A percentile compares a stretch with the other conserved stretches of the same genome.
Conservation (phyloP, 2,113 vertebrate genomes). For the Garra rufa region DNA sequence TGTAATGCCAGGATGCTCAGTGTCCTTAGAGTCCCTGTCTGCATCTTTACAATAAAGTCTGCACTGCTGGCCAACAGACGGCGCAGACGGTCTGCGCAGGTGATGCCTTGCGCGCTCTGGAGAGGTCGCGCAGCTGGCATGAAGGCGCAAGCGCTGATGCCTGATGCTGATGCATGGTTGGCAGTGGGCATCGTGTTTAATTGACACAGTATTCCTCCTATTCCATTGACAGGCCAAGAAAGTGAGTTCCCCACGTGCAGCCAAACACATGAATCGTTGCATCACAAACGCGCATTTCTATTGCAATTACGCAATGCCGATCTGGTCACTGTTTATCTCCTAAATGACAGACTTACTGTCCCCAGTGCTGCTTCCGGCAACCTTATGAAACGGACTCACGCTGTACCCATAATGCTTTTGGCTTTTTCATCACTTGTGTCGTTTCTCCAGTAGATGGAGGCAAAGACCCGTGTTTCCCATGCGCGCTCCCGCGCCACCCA, state of each 20-base stretch:
- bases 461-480: slow-evolving; percentile 60
- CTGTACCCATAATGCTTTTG: slow-evolving; percentile 68
- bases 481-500: not conserved
- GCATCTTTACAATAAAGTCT: slow-evolving; percentile 56
- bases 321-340: not conserved
- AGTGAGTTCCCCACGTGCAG: slow-evolving; percentile 49
- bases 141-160: not conserved
- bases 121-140: not conserved
- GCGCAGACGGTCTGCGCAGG: slow-evolving; percentile 27
- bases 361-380: slow-evolving; percentile 19
- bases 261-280: slow-evolving; percentile 60
- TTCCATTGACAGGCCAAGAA: slow-evolving; percentile 39
- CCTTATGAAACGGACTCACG: slow-evolving; percentile 65
- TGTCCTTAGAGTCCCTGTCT: slow-evolving; percentile 33
- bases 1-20: slow-evolving; percentile 45
- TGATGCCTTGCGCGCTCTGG: slow-evolving; percentile 11
- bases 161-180: no score
- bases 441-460: slow-evolving; percentile 69
- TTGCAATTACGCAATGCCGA: not conserved
- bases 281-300: slow-evolving; percentile 36
- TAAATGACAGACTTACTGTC: not conserved
- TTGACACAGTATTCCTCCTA: not conserved
- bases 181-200: not conserved
- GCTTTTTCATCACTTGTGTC: slow-evolving; percentile 8
- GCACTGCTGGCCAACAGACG: slow-evolving; percentile 42